Evolutionary conservation across 2,888 invertebrate species (phyloP), one percentile per base, ranked within the genome.

Genomic region (Diarsia mendica): DNA sequence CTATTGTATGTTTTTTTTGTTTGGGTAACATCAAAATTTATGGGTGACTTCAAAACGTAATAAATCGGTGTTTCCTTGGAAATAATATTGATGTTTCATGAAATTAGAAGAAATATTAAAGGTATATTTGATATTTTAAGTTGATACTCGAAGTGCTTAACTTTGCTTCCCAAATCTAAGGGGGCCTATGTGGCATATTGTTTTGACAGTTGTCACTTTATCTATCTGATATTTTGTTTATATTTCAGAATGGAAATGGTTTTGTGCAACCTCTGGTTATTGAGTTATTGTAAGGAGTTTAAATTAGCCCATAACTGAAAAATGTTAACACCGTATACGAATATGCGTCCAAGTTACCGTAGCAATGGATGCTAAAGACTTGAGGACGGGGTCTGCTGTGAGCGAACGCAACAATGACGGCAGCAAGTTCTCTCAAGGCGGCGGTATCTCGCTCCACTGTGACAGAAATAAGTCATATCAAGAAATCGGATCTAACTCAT

Each of bases 11-110:
- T 64, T 68, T 77, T 83, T 83, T 84, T 84, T 76, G 49, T 60
- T 72, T 80, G 89, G 92, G 92, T 88, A 94, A 94, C 92, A 91
- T 89, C 83, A 77, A 71, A 77, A 85, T 84, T 88, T 84, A 93
- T 93, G 92, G 93, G 91, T 91, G 93, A 94, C 91, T 89, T 90
- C 85, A 91, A 90, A 92, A 93, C 93, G 95, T 94, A 95, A 92
- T 96, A 95, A 93, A 95, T 95, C 95, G 94, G 93, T 95, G 95
- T 96, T 94, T 94, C 96, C 96, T 93, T 94, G 96, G 96, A 95
- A 95, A 96, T 96, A 94, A 82, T 95, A 96, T 96, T 93, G 96
- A 96, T 96, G 91, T 94, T 93, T 92, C 89, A 76, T 79, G 85
- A 81, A 86, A 89, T 83, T 88, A 85, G 82, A 88, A 87, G 87